Base-by-base conservation (phyloP, 2,888 invertebrate genomes). In the Hemithea aestivaria region DNA sequence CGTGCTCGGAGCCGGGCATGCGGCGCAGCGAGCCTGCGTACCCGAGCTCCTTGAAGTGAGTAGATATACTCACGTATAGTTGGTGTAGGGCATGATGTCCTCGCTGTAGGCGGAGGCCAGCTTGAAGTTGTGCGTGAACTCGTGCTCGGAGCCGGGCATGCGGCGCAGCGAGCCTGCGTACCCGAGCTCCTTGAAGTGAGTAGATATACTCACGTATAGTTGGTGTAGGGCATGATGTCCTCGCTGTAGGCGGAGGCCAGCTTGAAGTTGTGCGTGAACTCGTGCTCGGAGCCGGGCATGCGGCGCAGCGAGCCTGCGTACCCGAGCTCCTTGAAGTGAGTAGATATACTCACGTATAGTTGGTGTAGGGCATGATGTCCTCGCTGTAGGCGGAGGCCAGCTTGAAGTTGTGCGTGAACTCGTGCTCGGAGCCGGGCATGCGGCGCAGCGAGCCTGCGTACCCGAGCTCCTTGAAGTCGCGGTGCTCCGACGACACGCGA, bases 11-110 rank as follows among this genome's bases (percentile, higher is more conserved):
- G 77, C n/a, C n/a, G n/a, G n/a, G n/a, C n/a, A n/a, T n/a, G n/a
- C n/a, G n/a, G n/a, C n/a, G n/a, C n/a, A n/a, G n/a, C n/a, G n/a
- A n/a, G n/a, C n/a, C n/a, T n/a, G n/a, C n/a, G n/a, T n/a, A n/a
- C n/a, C n/a, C n/a, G n/a, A n/a, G n/a, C n/a, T n/a, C n/a, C n/a
- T n/a, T n/a, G n/a, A n/a, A n/a, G n/a, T n/a, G n/a, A n/a, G n/a
- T n/a, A n/a, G n/a, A n/a, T n/a, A 33, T 9, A 88, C 94, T 91
- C 78, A 97, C 94, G 99, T 99, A 82, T 97, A 99, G 84, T 99
- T 99, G 50, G 99, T 99, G 77, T 96, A 97, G 49, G 97, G 96
- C 96, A 99, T 98, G 65, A 97, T 94, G 69, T 96, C 95, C 73
- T 95, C 94, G 76, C 94, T 95, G 85, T 99, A 98, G 39, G 98